These are phyloP conservation scores for Denticeps clupeoides DNA, from an alignment of 2,797 vertebrate species.

Conservation along the genomic window DNA sequence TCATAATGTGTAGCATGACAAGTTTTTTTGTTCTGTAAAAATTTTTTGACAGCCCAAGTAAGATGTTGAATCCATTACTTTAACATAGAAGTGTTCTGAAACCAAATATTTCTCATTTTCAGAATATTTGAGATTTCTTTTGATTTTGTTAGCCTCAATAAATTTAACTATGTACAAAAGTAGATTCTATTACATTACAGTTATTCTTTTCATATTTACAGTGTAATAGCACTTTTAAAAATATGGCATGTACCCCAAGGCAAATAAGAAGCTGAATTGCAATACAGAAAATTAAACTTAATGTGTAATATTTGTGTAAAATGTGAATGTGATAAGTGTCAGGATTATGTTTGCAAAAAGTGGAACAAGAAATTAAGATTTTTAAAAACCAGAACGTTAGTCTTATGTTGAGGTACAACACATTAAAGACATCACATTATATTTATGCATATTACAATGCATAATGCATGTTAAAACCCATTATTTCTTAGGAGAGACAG, in stretches of 20 bases:
- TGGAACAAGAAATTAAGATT: constrained; percentile 20
- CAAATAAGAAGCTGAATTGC: not conserved
- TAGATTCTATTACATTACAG: constrained; percentile 60
- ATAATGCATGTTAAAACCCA: constrained; percentile 32
- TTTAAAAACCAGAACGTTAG: too few species aligned
- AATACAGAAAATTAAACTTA: not conserved
- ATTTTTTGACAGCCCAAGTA: too few species aligned
- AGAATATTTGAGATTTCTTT: constrained; percentile 33
- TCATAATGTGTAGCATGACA: too few species aligned
- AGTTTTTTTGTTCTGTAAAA: too few species aligned
- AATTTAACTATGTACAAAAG: constrained; percentile 67
- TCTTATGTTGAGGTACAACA: too few species aligned
- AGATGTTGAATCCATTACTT: too few species aligned
- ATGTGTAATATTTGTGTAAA: too few species aligned
- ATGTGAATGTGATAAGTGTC: too few species aligned
- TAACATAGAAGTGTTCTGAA: constrained; percentile 40
- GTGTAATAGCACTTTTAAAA: constrained; percentile 51
- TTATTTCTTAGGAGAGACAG: constrained; percentile 72
- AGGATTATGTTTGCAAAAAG: too few species aligned
- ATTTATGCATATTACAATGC: too few species aligned
- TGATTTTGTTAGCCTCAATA: constrained; percentile 46
- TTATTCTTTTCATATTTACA: constrained; percentile 75
- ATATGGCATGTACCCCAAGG: constrained; percentile 38
- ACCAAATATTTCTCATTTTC: constrained; percentile 22
- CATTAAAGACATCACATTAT: too few species aligned